These are phyloP conservation scores for Drosophila nikananu DNA, from an alignment of 1,140 invertebrate genomes.

Conservation along the genomic window DNA sequence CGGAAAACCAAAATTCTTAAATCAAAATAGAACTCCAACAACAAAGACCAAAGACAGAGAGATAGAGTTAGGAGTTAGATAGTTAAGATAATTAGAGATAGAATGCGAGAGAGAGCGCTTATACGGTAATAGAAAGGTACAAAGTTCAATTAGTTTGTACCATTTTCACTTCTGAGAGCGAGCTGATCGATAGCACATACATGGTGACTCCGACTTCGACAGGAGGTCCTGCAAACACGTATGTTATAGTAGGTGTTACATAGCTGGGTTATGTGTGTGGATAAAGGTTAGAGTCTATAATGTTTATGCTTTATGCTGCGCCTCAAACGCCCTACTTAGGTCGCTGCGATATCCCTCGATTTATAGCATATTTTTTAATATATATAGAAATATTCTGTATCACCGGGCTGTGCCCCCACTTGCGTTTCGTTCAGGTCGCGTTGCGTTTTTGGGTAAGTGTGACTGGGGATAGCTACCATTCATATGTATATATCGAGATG, in stretches of 20 bases:
- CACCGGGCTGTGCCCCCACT: conserved; percentile 46
- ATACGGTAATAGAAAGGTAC: conserved; percentile 75
- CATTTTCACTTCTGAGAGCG: conserved; percentile 99
- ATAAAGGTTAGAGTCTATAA: conserved; percentile 16
- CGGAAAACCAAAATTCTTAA: conserved; percentile 25
- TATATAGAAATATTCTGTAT: not conserved
- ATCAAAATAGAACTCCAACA: conserved; percentile 51
- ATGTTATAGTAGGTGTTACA: conserved; percentile 62
- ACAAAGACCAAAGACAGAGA: conserved; percentile 66
- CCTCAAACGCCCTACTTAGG: conserved; percentile 18
- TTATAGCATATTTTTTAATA: conserved; percentile 2
- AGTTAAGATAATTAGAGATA: conserved; percentile 52
- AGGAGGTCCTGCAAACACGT: conserved; percentile 93
- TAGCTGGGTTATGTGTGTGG: conserved; percentile 15
- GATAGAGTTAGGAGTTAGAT: conserved; percentile 51
- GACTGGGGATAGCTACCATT: conserved; percentile 19
- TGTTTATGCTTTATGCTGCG: conserved; percentile 9
- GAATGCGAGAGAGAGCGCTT: conserved; percentile 56
- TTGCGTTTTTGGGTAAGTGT: conserved; percentile 57
- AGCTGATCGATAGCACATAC: conserved; percentile 99
- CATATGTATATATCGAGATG: conserved; percentile 20
- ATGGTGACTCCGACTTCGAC: conserved; percentile 98
- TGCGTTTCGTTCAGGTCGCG: conserved; percentile 65
- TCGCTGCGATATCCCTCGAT: conserved; percentile 7
- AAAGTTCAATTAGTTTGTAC: conserved; percentile 88